Conservation (phyloP, 2,888 invertebrate species). For the Brachypalpus laphriformis region DNA sequence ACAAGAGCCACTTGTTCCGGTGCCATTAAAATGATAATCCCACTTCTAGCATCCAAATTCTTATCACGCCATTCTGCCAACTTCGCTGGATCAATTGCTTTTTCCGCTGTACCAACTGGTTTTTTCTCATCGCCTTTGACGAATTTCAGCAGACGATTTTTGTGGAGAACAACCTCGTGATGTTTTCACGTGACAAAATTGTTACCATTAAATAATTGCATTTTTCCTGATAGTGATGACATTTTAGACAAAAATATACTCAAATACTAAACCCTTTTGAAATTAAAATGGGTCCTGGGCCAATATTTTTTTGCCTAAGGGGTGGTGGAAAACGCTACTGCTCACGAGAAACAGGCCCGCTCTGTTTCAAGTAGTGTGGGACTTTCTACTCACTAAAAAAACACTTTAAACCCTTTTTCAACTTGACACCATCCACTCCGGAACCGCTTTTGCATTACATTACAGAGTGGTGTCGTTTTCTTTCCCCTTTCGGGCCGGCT, state of each 20-base stretch:
- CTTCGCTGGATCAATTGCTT: neutral
- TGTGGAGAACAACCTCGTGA: neutral
- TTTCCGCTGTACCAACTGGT: neutral
- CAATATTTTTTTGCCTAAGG: no score
- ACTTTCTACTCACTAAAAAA: no score
- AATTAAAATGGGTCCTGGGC: neutral
- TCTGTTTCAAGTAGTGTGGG: no score
- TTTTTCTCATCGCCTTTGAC: neutral
- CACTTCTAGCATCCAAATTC: slow-evolving; percentile 27
- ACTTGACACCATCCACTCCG: no score
- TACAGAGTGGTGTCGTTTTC: no score
- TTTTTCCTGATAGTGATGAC: neutral
- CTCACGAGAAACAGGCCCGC: no score
- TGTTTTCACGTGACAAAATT: neutral
- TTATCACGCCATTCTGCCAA: slow-evolving; percentile 29
- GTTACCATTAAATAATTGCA: neutral
- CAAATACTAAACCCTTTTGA: neutral
- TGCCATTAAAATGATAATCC: slow-evolving; percentile 7
- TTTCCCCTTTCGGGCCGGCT: no score
- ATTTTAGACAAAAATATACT: neutral
- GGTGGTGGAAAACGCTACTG: no score
- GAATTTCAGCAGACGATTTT: neutral
- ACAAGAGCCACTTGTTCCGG: slow-evolving; percentile 31
- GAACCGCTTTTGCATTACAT: no score
- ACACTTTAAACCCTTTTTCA: no score